Evolutionary conservation across 1,140 invertebrate species (phyloP), one percentile per base, ranked within the genome.

Genomic region (Pseudomyrmex gracilis): DNA sequence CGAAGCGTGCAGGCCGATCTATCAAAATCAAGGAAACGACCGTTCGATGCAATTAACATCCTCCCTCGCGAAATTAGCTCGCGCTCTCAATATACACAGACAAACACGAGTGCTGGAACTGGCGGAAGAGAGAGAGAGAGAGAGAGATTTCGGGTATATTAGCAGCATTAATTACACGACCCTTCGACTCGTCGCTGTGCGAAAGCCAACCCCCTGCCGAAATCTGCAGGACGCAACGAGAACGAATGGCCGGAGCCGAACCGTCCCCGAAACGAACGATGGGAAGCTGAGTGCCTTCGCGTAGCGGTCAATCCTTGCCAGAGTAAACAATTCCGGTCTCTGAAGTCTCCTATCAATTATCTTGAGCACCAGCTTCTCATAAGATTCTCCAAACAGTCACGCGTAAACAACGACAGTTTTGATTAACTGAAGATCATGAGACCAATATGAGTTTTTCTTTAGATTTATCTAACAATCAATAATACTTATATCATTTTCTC

Each of bases 161-260:
- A 89, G 88, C 85, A 85, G 85, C 88, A 89, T 89, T 89, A 89
- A 89, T 89, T 89, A 89, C 88, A 83, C 45, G 73, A 89, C 85
- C 88, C 88, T 89, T 71, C 68, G 64, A 53, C 17, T 84, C 71
- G 87, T 71, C 64, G 84, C 13, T 49, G 24, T 49, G 45, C 71
- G 60, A 53, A 47, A 58, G 85, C 80, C 80, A 76, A 71, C 68
- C 73, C 60, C 20, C 63, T 55, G 17, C 71, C 68, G 45, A 90
- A 84, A 74, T 83, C 88, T 68, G 86, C 83, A 47, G 60, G 67
- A 78, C 76, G 55, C 78, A 71, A 67, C 61, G 63, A 34, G 70
- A 76, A 86, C 84, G 85, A 86, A 71, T 87, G 84, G 53, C 57
- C 71, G 10, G 24, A 64, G 76, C 71, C 43, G 77, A 60, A 51